A percentile compares a stretch with the other conserved stretches of the same genome.
These are phyloP conservation scores for Drosophila oshimai DNA, from an alignment of 1,140 invertebrate genomes.

Conservation along the genomic window DNA sequence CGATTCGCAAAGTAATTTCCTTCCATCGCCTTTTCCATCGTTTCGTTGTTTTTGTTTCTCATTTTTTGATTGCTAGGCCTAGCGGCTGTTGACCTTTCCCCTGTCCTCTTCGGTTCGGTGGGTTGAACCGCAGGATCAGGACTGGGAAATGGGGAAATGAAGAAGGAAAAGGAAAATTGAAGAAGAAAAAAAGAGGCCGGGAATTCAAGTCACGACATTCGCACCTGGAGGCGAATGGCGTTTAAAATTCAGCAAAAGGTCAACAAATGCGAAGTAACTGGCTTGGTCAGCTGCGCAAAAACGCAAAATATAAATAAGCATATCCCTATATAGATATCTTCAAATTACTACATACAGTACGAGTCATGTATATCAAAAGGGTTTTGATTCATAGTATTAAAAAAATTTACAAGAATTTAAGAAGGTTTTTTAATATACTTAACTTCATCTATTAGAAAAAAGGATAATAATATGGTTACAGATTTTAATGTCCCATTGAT, in stretches of 20 bases:
- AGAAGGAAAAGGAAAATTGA: slow-evolving; percentile 2
- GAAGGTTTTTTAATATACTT: too few relatives aligned
- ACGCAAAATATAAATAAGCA: background rate
- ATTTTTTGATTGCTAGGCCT: slow-evolving; percentile 20
- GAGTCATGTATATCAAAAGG: background rate
- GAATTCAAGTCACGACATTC: slow-evolving; percentile 70
- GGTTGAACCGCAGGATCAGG: slow-evolving; percentile 8
- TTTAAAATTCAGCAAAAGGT: slow-evolving; percentile 61
- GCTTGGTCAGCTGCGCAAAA: slow-evolving; percentile 16
- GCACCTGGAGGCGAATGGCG: slow-evolving; percentile 49
- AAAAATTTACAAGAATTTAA: too few relatives aligned
- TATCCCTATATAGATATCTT: slow-evolving; percentile 9
- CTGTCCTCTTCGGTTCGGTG: background rate
- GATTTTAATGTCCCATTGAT: too few relatives aligned
- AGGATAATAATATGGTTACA: too few relatives aligned
- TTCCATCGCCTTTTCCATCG: background rate
- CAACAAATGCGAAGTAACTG: slow-evolving; percentile 27
- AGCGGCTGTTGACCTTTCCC: slow-evolving; percentile 33
- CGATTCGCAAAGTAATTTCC: slow-evolving; percentile 17
- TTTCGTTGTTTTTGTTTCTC: background rate
- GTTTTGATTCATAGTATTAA: too few relatives aligned
- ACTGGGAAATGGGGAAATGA: background rate
- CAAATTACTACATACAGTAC: background rate
- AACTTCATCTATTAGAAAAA: too few relatives aligned
- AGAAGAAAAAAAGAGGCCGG: slow-evolving; percentile 24